phyloP scores from a whole-genome alignment of 1,140 invertebrate species.

The Drosophila obscura region DNA sequence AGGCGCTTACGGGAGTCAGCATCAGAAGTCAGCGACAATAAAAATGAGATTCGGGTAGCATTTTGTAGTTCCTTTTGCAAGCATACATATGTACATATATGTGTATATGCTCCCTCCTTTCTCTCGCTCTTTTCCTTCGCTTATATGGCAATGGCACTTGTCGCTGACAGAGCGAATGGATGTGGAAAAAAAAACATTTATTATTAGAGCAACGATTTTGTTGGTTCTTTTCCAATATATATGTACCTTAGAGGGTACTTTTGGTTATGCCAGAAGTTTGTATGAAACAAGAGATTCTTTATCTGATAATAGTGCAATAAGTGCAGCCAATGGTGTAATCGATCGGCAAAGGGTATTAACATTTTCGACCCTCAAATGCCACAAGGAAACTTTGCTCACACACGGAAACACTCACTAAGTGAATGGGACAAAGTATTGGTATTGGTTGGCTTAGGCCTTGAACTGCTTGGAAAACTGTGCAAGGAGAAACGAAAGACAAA shows the following conservation, averaged over 20 bases:
- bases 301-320: too few species aligned
- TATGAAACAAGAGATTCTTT: too few species aligned
- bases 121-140: neutral
- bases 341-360: too few species aligned
- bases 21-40: constrained; percentile 67
- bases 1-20: constrained; percentile 30
- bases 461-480: constrained; percentile 30
- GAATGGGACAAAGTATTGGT: neutral
- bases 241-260: neutral
- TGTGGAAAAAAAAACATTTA: constrained; percentile 54
- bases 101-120: neutral
- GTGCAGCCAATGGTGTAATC: too few species aligned
- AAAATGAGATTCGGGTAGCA: constrained; percentile 41
- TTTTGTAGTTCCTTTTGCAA: constrained; percentile 39
- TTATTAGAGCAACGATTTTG: constrained; percentile 35
- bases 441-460: constrained; percentile 37
- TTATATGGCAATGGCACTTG: constrained; percentile 38
- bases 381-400: neutral
- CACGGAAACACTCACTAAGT: too few species aligned
- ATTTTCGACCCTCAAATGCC: too few species aligned
- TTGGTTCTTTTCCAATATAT: neutral
- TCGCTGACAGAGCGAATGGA: constrained; percentile 39
- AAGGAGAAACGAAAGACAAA: constrained; percentile 19
- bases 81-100: neutral
- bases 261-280: neutral